A percentile compares a stretch with the other conserved stretches of the same genome.
Evolutionary conservation across 2,888 invertebrate species (phyloP).

Genomic region (Amblyteles armatorius): DNA sequence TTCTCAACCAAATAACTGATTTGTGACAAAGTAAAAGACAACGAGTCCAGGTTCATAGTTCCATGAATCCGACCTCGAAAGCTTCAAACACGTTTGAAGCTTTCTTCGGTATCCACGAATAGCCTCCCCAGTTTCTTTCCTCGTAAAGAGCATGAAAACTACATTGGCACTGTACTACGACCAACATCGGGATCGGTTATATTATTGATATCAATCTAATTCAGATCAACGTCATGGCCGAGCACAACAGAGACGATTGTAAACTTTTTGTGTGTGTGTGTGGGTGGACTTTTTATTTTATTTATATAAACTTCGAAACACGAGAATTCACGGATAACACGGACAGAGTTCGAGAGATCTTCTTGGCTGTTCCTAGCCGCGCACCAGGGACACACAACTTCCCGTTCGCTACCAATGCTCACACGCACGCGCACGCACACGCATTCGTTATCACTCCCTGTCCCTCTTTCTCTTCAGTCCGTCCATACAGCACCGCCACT

Average conservation of each 20-base stretch:
- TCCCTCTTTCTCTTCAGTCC: not conserved
- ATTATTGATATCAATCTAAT: slow-evolving; percentile 72
- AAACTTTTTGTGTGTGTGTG: not conserved
- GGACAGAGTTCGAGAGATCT: not conserved
- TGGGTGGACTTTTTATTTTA: not conserved
- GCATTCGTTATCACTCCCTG: not conserved
- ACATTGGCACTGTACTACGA: slow-evolving; percentile 85
- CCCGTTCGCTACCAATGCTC: not conserved
- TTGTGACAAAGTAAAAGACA: slow-evolving; percentile 99
- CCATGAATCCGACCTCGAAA: slow-evolving; percentile 96
- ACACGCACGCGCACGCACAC: not conserved
- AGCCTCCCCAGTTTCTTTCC: slow-evolving; percentile 85
- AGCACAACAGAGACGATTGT: slow-evolving; percentile 73
- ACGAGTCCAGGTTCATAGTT: slow-evolving; percentile 99
- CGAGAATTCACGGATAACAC: slow-evolving; percentile 3
- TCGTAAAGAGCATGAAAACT: slow-evolving; percentile 85
- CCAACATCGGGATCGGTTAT: slow-evolving; percentile 85
- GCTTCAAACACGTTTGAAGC: slow-evolving; percentile 98
- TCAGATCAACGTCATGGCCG: slow-evolving; percentile 83
- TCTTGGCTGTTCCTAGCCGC: slow-evolving; percentile 25
- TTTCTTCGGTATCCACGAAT: slow-evolving; percentile 93
- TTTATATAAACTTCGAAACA: slow-evolving; percentile 1
- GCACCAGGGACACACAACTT: slow-evolving; percentile 58
- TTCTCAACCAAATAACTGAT: slow-evolving; percentile 98
- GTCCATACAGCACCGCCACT: not conserved